A percentile compares a stretch with the other conserved stretches of the same genome.
phyloP scores from a whole-genome alignment of 2,113 vertebrate genomes.

The Prolemur simus region DNA sequence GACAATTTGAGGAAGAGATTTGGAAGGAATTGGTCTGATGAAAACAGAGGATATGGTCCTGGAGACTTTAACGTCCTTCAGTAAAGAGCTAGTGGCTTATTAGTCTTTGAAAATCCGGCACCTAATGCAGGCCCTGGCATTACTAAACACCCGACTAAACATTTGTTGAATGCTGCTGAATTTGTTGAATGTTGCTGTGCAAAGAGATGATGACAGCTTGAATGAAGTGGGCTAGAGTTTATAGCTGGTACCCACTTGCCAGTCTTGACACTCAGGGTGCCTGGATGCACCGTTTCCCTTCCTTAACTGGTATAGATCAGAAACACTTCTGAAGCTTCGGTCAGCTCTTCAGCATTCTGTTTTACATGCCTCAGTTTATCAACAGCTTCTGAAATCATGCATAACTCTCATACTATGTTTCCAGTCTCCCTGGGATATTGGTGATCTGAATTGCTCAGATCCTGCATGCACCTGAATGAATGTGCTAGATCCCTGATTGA shows the following conservation, averaged over 20 bases:
- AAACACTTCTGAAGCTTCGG: background rate
- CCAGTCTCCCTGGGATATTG: background rate
- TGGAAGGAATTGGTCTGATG: background rate
- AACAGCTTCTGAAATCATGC: background rate
- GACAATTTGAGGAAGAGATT: background rate
- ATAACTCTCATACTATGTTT: background rate
- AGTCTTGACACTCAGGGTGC: accelerated
- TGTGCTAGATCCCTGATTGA: background rate
- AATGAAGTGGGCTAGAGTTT: background rate
- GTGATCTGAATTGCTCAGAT: background rate
- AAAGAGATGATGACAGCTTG: background rate
- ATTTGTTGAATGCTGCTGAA: background rate
- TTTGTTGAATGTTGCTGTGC: background rate
- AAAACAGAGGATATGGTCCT: background rate
- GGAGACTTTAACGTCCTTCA: background rate
- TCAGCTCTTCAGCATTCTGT: background rate
- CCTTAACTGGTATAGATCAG: background rate
- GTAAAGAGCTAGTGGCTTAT: background rate
- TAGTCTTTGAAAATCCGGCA: slow-evolving; percentile 10
- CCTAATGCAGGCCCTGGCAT: background rate
- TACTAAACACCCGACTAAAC: background rate
- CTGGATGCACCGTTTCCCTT: background rate
- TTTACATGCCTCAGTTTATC: background rate
- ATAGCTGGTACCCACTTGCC: background rate
- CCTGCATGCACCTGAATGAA: background rate